Conservation (phyloP, 2,797 vertebrate species). For the Neosilurus mollespiculum region DNA sequence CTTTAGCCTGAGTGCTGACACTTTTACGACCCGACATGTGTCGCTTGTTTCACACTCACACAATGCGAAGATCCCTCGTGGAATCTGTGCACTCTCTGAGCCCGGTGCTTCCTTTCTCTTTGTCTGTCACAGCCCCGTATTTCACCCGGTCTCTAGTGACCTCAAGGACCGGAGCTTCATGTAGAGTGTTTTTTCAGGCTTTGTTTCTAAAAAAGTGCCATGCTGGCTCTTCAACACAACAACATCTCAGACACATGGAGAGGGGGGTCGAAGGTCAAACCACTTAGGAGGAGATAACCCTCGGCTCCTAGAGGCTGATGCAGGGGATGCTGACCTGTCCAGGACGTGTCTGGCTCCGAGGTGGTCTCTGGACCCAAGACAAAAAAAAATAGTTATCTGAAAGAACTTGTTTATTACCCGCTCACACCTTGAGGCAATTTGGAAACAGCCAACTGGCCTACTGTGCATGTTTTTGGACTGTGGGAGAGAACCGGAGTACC, state of each 20-base stretch:
- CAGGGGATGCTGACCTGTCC: conserved; percentile 66
- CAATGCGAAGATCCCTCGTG: conserved; percentile 68
- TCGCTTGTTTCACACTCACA: conserved; percentile 68
- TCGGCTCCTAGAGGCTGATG: conserved; percentile 47
- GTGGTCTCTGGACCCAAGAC: conserved; percentile 48
- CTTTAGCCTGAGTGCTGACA: conserved; percentile 73
- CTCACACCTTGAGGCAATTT: too few species aligned
- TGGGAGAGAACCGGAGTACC: too few species aligned
- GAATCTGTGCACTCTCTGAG: conserved; percentile 34
- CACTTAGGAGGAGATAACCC: conserved; percentile 63
- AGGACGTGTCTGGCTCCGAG: conserved; percentile 60
- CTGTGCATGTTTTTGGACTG: too few species aligned
- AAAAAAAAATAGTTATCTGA: neutral
- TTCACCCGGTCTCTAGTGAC: conserved; percentile 54
- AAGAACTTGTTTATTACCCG: neutral
- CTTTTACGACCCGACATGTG: conserved; percentile 83
- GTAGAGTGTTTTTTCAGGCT: conserved; percentile 57
- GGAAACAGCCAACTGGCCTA: too few species aligned
- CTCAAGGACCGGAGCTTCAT: conserved; percentile 60
- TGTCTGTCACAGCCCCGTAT: conserved; percentile 54
- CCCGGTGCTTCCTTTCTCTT: conserved; percentile 24
- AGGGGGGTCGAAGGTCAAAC: conserved; percentile 70
- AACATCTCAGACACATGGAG: conserved; percentile 54
- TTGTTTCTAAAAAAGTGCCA: conserved; percentile 58
- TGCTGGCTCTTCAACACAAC: conserved; percentile 54